Conservation (phyloP, 2,797 vertebrate species). For the Choloepus didactylus region DNA sequence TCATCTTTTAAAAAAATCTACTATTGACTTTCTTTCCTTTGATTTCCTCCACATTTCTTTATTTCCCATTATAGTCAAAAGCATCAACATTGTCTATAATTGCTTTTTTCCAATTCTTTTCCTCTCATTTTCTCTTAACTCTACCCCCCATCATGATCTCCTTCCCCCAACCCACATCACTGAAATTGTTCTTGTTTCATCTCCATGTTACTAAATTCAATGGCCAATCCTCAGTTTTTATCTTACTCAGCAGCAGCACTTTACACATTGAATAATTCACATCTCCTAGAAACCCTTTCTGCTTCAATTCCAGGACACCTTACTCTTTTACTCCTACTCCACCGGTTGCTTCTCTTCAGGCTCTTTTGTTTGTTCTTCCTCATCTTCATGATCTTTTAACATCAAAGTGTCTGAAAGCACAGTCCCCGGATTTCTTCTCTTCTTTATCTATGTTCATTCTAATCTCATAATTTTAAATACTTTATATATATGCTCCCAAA, state of each 20-base stretch:
- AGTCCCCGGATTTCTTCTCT: background rate
- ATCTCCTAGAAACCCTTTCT: background rate
- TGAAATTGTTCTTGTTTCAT: background rate
- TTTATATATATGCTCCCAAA: background rate
- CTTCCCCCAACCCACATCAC: no score
- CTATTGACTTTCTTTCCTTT: background rate
- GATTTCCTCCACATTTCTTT: background rate
- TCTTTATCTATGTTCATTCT: background rate
- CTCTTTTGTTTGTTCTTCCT: background rate
- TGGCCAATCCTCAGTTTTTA: background rate
- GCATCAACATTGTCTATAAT: background rate
- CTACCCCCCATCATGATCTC: rapidly evolving
- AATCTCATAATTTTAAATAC: background rate
- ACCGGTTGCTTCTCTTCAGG: background rate
- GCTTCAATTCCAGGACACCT: background rate
- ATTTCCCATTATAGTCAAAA: background rate
- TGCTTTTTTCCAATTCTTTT: background rate
- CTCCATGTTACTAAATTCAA: background rate
- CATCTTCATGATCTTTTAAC: no score
- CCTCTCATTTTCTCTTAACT: background rate
- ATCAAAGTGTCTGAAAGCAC: background rate
- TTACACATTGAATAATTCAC: background rate
- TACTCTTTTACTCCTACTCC: background rate
- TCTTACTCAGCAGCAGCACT: background rate
- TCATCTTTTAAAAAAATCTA: background rate